Evolutionary conservation across 2,797 vertebrate species (phyloP).

Genomic region (Gallinago solitaria): DNA sequence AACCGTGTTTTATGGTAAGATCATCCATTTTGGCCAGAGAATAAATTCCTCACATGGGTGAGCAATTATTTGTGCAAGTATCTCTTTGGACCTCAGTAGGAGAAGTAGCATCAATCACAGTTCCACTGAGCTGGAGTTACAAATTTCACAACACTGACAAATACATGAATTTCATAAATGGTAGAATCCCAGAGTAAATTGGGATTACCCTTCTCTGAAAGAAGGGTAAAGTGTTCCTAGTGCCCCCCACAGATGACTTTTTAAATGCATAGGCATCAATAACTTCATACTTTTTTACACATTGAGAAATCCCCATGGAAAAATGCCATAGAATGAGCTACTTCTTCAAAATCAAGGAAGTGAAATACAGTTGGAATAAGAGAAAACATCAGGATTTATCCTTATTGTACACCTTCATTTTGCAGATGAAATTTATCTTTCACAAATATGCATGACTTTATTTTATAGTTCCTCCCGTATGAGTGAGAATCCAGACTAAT

Average conservation of each 20-base stretch:
- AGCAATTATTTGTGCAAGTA: not conserved
- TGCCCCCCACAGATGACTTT: not conserved
- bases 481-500: constrained; percentile 49
- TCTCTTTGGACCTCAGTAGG: not conserved
- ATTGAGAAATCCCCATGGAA: not conserved
- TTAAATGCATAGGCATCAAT: not conserved
- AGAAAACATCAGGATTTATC: not conserved
- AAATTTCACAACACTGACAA: not conserved
- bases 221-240: not conserved
- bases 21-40: not conserved
- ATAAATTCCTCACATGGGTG: not conserved
- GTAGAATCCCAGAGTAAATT: not conserved
- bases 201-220: not conserved
- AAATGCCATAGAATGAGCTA: not conserved
- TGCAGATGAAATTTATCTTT: not conserved
- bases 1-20: not conserved
- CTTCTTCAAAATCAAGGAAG: not conserved
- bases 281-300: not conserved
- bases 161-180: not conserved
- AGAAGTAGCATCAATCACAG: not conserved
- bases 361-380: not conserved
- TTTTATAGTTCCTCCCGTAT: not conserved
- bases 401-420: not conserved
- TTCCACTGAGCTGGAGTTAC: not conserved
- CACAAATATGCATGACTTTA: not conserved